Evolutionary conservation across 2,113 vertebrate species (phyloP), one percentile per base, ranked within the genome.

Genomic region (Plectropomus leopardus): DNA sequence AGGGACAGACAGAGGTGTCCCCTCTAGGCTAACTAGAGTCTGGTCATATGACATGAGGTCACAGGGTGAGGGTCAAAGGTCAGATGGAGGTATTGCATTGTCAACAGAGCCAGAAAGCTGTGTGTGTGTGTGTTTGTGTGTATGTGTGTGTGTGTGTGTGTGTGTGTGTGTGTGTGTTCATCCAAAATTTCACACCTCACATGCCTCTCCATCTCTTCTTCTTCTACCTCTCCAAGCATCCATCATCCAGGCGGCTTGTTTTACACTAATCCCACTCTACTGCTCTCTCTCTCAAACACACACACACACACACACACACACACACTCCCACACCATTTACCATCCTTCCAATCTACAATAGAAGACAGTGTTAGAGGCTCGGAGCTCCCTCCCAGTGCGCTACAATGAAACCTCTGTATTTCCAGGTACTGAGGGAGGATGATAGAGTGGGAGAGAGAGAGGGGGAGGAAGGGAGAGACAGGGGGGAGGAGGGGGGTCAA

Each of bases 321-420:
- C 26, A n/a, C 84, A 73, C 70, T 34, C 61, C 50, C 63, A 44
- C 42, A 40, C n/a, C 7, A n/a, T 48, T 55, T 47, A 23, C 78
- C 81, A 68, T 83, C 70, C 60, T 24, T 78, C 78, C 70, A 54
- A 3, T 76, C 78, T 42, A 92, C 91, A 93, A 93, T 87, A 88
- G 86, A 58, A 86, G 83, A 90, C 91, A 86, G 91, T 94, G 92
- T 92, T 88, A 53, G 79, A 73, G 69, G 80, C 78, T 79, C 17
- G 26, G 51, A 80, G 75, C 74, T 79, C 86, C 75, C 71, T 87
- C 82, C 63, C 58, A 54, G 67, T 61, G 78, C 1, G 26, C 50
- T 17, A 95, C 93, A 94, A 93, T 92, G 88, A 83, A 86, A 78
- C 80, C 92, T 90, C 93, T 94, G 94, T 94, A 82, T 84, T 61